phyloP scores from a whole-genome alignment of 1,140 invertebrate species.

The Drosophila setifemur region DNA sequence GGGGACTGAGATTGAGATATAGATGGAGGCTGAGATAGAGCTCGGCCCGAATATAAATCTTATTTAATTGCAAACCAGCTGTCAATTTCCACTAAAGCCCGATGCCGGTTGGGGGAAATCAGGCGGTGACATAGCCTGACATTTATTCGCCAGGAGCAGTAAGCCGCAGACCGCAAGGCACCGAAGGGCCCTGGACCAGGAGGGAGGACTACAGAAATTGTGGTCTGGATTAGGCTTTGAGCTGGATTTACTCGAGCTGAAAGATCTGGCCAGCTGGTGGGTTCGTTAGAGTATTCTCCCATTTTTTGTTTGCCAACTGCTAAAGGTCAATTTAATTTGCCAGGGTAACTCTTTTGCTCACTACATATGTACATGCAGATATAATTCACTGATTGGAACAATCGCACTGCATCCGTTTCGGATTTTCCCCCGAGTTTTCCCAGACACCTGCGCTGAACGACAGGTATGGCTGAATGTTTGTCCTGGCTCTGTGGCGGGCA shows the following conservation, averaged over 20 bases:
- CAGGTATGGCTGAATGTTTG: slow-evolving; percentile 50
- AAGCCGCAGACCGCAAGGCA: background rate
- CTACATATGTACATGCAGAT: no score
- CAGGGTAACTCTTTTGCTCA: background rate
- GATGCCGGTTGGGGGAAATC: background rate
- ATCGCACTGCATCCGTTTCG: slow-evolving; percentile 29
- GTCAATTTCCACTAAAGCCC: slow-evolving; percentile 71
- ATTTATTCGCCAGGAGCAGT: slow-evolving; percentile 56
- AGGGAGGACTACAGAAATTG: background rate
- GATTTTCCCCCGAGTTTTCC: slow-evolving; percentile 2
- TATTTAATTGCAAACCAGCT: slow-evolving; percentile 78
- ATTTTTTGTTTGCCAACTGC: slow-evolving; percentile 22
- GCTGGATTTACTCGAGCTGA: slow-evolving; percentile 55
- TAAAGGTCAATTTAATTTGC: slow-evolving; percentile 74
- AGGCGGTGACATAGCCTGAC: slow-evolving; percentile 62
- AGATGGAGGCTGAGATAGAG: background rate
- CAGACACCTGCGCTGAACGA: background rate
- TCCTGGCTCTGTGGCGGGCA: slow-evolving; percentile 36
- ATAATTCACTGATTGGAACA: slow-evolving; percentile 60
- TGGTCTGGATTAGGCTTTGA: slow-evolving; percentile 22
- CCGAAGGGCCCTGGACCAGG: background rate
- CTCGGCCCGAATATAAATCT: slow-evolving; percentile 62
- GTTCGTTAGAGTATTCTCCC: slow-evolving; percentile 49
- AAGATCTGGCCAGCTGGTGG: slow-evolving; percentile 15
- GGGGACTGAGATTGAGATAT: background rate